Percentiles rank a stretch among this genome's conserved stretches.
phyloP scores from a whole-genome alignment of 2,113 vertebrate genomes.

The Pardalotus punctatus region DNA sequence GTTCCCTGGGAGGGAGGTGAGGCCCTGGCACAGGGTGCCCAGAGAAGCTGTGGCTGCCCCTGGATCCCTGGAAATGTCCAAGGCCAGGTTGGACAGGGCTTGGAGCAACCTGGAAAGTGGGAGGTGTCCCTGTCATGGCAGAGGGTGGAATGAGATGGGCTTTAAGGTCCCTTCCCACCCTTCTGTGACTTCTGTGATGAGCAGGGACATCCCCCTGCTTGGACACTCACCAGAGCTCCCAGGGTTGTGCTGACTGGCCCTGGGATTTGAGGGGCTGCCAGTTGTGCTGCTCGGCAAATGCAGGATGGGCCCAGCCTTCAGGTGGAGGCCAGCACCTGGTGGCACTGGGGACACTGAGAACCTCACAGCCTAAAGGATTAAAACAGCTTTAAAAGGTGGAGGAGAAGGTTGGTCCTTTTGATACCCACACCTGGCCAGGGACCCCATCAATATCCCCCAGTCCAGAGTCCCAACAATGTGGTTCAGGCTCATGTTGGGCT shows the following conservation, averaged over 20 bases:
- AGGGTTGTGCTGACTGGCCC: not conserved
- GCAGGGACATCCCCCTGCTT: not conserved
- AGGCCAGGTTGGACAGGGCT: accelerated
- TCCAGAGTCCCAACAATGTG: not conserved
- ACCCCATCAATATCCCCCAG: accelerated
- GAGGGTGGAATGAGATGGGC: accelerated
- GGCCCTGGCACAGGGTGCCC: not conserved
- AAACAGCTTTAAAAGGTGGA: not conserved
- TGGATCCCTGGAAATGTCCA: not conserved
- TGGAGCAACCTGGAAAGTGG: accelerated
- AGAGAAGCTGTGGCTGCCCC: not conserved
- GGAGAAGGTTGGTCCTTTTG: not conserved
- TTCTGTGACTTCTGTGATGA: not conserved
- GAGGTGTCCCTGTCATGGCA: not conserved
- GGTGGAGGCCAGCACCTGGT: not conserved
- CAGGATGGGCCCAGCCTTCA: not conserved
- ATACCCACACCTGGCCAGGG: not conserved
- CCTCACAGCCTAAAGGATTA: not conserved
- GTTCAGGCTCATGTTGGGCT: not conserved
- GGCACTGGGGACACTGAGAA: accelerated
- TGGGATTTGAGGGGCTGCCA: not conserved
- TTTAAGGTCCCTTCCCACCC: not conserved
- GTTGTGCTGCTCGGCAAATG: not conserved
- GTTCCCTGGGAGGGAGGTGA: accelerated
- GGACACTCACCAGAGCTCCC: not conserved